Base-by-base conservation (phyloP, 2,113 vertebrate species). In the Carassius carassius region DNA sequence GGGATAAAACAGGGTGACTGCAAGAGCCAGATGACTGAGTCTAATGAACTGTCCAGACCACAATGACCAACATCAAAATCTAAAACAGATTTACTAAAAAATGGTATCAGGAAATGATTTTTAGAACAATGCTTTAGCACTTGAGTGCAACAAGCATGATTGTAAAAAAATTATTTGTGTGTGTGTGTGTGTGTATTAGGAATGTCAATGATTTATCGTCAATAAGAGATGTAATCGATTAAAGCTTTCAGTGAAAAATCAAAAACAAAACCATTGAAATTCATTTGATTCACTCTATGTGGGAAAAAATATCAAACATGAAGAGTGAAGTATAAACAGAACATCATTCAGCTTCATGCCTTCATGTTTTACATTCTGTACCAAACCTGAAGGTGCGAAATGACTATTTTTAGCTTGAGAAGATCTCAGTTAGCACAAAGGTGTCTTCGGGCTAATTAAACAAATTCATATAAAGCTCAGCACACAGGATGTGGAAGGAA, bases 281-380 rank as follows among this genome's bases (percentile, higher is more conserved):
- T 23, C 44, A 5, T 54, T 11, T 76, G 16, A 10, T 75, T 51
- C 23, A 29, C 73, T 51, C 13, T 13, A 54, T 7, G 47, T 17
- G 47, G 47, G 73, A 32, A 37, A 21, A 5, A 35, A 35, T 5
- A 41, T 5, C 37, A 41, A 6, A 41, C 5, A 41, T 0, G 5
- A 41, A 41, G 6, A 41, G 37, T 41, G 25, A 32, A n/a, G 29
- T 7, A 23, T 62, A 62, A 62, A 62, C 60, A 62, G 14, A 80
- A 85, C n/a, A n/a, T n/a, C n/a, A n/a, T n/a, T n/a, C n/a, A 87
- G 23, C 6, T 29, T 29, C 6, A 7, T 65, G 2, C 11, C 23
- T 1, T 19, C 47, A 83, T 86, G 84, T 86, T 84, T 78, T 80
- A 87, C 90, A 90, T 91, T 88, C 87, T 85, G 87, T 51, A 35